Conservation (phyloP, 2,797 vertebrate genomes). For the Alfaro cultratus region DNA sequence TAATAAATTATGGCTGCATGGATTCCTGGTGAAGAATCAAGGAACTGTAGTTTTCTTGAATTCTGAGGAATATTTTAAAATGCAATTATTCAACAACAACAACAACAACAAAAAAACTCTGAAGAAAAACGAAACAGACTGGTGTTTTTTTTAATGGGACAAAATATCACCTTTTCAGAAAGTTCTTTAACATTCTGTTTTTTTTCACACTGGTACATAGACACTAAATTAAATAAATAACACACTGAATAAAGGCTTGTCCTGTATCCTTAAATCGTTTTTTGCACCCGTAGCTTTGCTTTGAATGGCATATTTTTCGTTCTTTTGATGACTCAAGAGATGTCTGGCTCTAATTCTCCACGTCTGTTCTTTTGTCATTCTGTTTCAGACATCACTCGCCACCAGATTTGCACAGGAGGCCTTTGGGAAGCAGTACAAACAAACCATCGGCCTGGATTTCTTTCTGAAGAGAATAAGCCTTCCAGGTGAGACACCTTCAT, state of each 20-base stretch:
- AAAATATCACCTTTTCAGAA: constrained; percentile 44
- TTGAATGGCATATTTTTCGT: constrained; percentile 28
- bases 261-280: constrained; percentile 4
- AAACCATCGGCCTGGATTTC: constrained; percentile 99
- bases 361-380: constrained; percentile 69
- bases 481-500: constrained; percentile 90
- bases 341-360: constrained; percentile 38
- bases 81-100: constrained; percentile 27
- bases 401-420: constrained; percentile 97
- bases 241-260: constrained; percentile 17
- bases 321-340: constrained; percentile 17
- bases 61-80: constrained; percentile 42
- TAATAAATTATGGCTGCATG: constrained; percentile 16
- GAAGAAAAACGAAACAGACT: constrained; percentile 24
- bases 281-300: constrained; percentile 25
- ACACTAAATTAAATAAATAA: constrained; percentile 20
- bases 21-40: constrained; percentile 21
- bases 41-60: constrained; percentile 20
- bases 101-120: constrained; percentile 32
- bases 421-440: constrained; percentile 99
- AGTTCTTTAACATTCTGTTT: constrained; percentile 44
- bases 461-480: constrained; percentile 98
- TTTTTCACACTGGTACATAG: constrained; percentile 6
- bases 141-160: constrained; percentile 19
- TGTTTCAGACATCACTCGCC: constrained; percentile 95